Conservation (phyloP, 1,140 invertebrate species). For the Brachionus plicatilis region DNA sequence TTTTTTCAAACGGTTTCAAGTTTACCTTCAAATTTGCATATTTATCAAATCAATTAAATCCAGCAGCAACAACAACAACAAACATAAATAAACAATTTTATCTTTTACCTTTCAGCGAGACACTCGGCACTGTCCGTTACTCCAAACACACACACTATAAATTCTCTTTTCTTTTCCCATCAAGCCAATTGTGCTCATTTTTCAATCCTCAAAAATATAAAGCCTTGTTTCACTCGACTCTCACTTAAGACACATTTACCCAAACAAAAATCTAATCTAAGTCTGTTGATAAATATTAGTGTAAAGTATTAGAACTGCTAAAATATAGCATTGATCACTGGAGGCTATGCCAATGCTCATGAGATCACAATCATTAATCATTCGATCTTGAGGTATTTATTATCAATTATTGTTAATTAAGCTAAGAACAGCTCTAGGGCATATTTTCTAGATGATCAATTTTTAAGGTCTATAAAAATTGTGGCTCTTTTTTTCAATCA, state of each 20-base stretch:
- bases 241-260: not conserved
- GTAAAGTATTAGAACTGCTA: not conserved
- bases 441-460: not conserved
- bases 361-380: not conserved
- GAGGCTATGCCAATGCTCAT: not conserved
- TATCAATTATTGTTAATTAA: conserved; percentile 3
- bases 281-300: not conserved
- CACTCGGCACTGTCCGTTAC: not conserved
- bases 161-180: not conserved
- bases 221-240: not conserved
- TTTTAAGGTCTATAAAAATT: not conserved
- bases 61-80: too few species aligned
- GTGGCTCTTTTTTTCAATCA: not conserved
- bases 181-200: not conserved
- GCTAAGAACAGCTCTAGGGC: not conserved
- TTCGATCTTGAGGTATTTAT: not conserved
- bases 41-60: not conserved
- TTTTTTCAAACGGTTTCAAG: not conserved
- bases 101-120: not conserved
- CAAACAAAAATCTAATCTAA: not conserved
- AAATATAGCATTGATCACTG: not conserved
- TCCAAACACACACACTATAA: not conserved
- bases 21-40: conserved; percentile 12
- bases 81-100: not conserved
- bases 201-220: not conserved